phyloP scores from a whole-genome alignment of 2,113 vertebrate genomes.

The Pyrgilauda ruficollis region DNA sequence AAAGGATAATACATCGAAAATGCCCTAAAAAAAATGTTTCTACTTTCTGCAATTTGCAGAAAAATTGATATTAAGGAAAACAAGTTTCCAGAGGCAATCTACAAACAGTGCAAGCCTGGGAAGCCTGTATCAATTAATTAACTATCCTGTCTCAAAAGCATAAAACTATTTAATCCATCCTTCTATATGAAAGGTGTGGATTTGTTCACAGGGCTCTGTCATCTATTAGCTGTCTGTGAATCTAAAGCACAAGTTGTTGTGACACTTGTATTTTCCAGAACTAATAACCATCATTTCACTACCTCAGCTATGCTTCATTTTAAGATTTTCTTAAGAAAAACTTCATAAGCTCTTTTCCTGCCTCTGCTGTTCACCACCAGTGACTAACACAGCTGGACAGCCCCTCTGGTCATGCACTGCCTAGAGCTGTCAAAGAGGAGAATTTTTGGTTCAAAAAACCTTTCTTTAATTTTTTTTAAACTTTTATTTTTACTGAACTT shows the following conservation, averaged over 20 bases:
- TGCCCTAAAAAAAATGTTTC: neutral
- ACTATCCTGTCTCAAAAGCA: neutral
- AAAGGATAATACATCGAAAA: neutral
- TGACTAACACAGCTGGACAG: neutral
- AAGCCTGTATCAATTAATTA: constrained; percentile 24
- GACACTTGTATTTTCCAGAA: neutral
- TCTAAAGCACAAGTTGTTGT: neutral
- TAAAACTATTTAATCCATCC: neutral
- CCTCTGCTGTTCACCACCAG: neutral
- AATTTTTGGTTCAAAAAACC: neutral
- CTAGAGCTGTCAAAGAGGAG: neutral
- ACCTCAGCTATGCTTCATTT: neutral
- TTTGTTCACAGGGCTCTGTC: neutral
- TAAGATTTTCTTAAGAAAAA: neutral
- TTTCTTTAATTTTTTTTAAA: neutral
- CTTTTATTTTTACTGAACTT: neutral
- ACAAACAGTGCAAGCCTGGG: neutral
- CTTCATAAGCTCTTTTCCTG: neutral
- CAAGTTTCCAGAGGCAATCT: neutral
- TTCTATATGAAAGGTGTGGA: neutral
- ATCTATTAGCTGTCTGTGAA: neutral
- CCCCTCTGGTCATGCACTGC: neutral
- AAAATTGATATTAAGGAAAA: neutral
- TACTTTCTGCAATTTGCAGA: neutral
- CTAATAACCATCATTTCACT: neutral